Percentiles rank a stretch among this genome's conserved stretches.
phyloP scores from a whole-genome alignment of 2,113 vertebrate species.

The Cromileptes altivelis region DNA sequence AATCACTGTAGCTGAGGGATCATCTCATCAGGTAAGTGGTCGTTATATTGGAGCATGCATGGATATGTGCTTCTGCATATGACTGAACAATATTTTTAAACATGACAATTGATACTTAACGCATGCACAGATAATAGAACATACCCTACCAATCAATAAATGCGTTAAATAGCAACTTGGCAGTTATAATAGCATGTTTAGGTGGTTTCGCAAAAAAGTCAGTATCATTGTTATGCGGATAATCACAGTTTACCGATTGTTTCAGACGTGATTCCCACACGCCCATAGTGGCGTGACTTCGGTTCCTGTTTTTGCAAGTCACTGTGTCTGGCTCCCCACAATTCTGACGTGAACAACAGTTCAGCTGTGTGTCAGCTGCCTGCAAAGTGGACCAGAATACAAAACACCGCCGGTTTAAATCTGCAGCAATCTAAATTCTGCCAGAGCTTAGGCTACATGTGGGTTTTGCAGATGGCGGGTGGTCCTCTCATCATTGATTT shows the following conservation, averaged over 20 bases:
- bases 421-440: not conserved
- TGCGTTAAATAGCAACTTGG: not conserved
- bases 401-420: not conserved
- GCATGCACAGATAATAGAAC: not conserved
- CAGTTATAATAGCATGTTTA: too few species aligned
- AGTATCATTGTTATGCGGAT: not conserved
- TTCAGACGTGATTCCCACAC: not conserved
- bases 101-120: not conserved
- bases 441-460: not conserved
- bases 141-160: not conserved
- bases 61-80: not conserved
- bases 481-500: not conserved
- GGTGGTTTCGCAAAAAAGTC: not conserved
- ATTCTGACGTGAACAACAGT: constrained; percentile 35
- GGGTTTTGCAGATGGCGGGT: not conserved
- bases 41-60: not conserved
- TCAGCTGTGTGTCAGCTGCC: constrained; percentile 27
- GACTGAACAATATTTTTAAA: not conserved
- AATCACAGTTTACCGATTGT: not conserved
- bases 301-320: constrained; percentile 70
- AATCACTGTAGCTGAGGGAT: constrained; percentile 21
- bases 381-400: not conserved
- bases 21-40: constrained; percentile 19
- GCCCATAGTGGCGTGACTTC: not conserved
- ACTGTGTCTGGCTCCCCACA: constrained; percentile 31